phyloP scores from a whole-genome alignment of 2,888 invertebrate genomes.

The Lasioglossum villosulum region DNA sequence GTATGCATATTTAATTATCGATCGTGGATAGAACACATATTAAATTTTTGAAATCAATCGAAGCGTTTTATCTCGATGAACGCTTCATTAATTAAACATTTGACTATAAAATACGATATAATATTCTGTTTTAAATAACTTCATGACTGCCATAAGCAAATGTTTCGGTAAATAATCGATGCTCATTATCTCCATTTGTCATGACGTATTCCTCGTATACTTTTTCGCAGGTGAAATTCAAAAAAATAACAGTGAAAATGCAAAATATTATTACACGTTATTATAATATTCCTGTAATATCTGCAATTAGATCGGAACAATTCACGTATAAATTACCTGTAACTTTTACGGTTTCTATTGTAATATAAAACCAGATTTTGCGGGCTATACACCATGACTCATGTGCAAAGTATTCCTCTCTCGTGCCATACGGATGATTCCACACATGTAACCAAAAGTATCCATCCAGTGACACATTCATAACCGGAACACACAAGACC shows the following conservation, averaged over 20 bases:
- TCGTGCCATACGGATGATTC: neutral
- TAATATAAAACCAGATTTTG: neutral
- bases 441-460: neutral
- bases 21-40: neutral
- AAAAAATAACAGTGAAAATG: neutral
- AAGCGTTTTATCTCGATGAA: neutral
- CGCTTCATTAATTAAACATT: neutral
- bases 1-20: neutral
- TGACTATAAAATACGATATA: neutral
- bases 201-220: neutral
- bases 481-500: neutral
- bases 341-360: neutral
- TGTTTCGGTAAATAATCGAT: neutral
- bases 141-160: neutral
- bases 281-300: too few species aligned
- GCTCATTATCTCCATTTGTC: neutral
- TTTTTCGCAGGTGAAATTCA: neutral
- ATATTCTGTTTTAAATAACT: neutral
- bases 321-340: neutral
- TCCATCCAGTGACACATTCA: neutral
- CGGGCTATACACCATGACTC: neutral
- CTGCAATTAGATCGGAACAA: neutral
- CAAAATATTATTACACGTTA: neutral
- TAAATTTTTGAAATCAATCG: neutral
- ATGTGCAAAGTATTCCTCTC: neutral